Percentiles rank a stretch among this genome's conserved stretches.
phyloP scores from a whole-genome alignment of 2,888 invertebrate species.

The Sarcophaga subvicina region DNA sequence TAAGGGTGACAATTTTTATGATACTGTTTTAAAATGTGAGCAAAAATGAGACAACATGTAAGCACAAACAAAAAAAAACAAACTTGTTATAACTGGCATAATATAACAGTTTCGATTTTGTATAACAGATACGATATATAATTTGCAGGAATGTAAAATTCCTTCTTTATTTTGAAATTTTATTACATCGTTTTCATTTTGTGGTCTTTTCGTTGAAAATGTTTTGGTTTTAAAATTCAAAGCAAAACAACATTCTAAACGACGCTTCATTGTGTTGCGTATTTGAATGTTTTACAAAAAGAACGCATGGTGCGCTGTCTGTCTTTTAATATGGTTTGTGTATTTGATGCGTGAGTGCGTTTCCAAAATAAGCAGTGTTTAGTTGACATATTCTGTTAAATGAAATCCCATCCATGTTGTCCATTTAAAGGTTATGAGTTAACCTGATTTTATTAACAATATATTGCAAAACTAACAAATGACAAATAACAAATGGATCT shows the following conservation, averaged over 20 bases:
- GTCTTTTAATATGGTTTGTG: constrained; percentile 43
- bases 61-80: neutral
- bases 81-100: neutral
- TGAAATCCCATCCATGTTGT: too few species aligned
- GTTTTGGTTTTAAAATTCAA: too few species aligned
- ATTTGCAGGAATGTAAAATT: neutral
- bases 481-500: too few species aligned
- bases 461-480: too few species aligned
- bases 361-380: constrained; percentile 35
- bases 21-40: neutral
- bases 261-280: neutral
- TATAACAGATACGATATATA: neutral
- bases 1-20: constrained; percentile 22
- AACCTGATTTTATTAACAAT: too few species aligned
- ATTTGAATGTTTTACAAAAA: constrained; percentile 47
- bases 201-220: too few species aligned
- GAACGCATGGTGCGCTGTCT: constrained; percentile 54
- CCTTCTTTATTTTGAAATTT: too few species aligned
- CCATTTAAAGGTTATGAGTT: too few species aligned
- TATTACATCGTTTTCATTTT: too few species aligned
- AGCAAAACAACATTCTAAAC: neutral
- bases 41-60: constrained; percentile 16
- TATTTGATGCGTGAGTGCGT: constrained; percentile 54
- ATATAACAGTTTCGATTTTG: constrained; percentile 1
- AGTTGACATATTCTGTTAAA: neutral